Evolutionary conservation across 2,113 vertebrate genomes (phyloP), one percentile per base, ranked within the genome.

Genomic region (Corythoichthys haematopterus): DNA sequence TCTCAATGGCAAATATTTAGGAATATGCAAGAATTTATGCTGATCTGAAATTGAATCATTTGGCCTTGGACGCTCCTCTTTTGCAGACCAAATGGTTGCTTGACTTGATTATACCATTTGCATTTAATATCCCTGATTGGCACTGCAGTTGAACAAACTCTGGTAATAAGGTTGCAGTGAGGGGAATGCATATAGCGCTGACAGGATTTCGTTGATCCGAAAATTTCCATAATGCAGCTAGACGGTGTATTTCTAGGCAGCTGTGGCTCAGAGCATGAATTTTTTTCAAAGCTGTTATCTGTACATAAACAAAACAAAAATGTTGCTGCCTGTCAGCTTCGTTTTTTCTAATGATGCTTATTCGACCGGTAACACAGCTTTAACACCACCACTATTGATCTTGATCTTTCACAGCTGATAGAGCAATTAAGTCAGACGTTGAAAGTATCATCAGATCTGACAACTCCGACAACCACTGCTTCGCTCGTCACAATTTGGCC

Each of bases 381-480:
- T 20, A 28, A 62, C 60, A 46, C 46, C 20, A 45, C 43, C 5
- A 13, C 40, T 45, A 62, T 33, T 46, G 40, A 62, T 45, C 60
- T 46, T 46, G 11, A 62, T 62, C 40, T 45, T 62, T 43, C 9
- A 10, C 16, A 20, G 38, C 15, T 43, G 20, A 46, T 45, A 20
- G 7, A 20, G 43, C 20, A 40, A 28, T 62, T 33, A 33, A 14
- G 60, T 46, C n/a, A 0, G 4, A 20, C 11, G 60, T 46, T 38
- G 13, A 43, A 61, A n/a, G n/a, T 61, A 61, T 61, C 43, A 20
- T 62, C 43, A 46, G 43, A 28, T 62, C 40, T 62, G 59, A 28
- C 40, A 61, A 40, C 40, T 43, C 58, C 16, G n/a, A 60, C 38
- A 57, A 57, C 12, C 12, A 12, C 11, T 13, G 55, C 13, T 12